These are phyloP conservation scores for Tetramorium alpestre DNA, from an alignment of 1,140 invertebrate species.

Conservation along the genomic window DNA sequence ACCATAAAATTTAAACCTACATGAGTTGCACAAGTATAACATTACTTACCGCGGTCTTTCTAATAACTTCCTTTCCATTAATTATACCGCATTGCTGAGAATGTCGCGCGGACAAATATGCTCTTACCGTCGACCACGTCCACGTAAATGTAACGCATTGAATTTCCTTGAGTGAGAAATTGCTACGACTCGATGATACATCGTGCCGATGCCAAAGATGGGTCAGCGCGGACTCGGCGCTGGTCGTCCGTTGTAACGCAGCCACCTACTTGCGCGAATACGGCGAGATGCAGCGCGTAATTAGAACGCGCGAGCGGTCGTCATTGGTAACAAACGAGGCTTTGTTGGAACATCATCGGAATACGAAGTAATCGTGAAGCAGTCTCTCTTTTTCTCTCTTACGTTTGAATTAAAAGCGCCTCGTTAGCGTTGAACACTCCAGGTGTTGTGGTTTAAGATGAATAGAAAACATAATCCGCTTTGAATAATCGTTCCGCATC, in stretches of 20 bases:
- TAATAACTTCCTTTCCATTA: conserved; percentile 1
- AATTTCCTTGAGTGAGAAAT: conserved; percentile 6
- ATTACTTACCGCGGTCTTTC: background rate
- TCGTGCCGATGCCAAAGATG: conserved; percentile 39
- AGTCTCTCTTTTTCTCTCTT: background rate
- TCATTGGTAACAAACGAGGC: conserved; percentile 70
- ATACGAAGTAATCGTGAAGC: conserved; percentile 50
- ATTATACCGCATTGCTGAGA: background rate
- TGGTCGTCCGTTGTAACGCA: conserved; percentile 8
- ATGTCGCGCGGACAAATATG: background rate
- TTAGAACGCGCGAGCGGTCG: conserved; percentile 63
- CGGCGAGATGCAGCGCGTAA: conserved; percentile 50
- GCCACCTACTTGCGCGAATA: conserved; percentile 63
- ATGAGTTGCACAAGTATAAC: background rate
- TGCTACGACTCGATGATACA: background rate
- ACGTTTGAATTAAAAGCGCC: conserved; percentile 29
- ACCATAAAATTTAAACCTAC: background rate
- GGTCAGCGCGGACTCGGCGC: background rate
- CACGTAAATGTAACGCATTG: background rate
- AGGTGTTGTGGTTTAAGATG: conserved; percentile 47
- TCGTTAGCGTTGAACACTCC: conserved; percentile 65
- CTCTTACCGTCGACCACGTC: conserved; percentile 13
- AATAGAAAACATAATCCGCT: background rate
- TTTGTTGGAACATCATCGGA: conserved; percentile 68
- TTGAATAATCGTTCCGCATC: background rate